A percentile compares a stretch with the other conserved stretches of the same genome.
phyloP scores from a whole-genome alignment of 37 sponge, comb jelly and placozoan species.

The Tethya wilhelma region DNA sequence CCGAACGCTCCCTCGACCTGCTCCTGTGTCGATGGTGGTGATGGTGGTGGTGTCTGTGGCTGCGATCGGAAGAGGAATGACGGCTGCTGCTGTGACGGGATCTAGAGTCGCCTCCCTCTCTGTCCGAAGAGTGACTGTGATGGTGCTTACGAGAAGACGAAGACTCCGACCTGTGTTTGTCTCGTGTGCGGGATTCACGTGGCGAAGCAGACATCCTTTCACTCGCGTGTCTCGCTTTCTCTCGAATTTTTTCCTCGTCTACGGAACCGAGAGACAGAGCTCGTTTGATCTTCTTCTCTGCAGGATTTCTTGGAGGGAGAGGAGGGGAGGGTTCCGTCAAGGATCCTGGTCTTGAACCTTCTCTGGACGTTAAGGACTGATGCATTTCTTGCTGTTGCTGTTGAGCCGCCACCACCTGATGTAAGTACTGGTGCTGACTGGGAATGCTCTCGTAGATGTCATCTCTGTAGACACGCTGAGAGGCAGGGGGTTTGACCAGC shows the following conservation, averaged over 20 bases:
- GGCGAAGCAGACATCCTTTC: background rate
- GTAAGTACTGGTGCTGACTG: background rate
- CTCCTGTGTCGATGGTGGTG: background rate
- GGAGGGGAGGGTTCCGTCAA: background rate
- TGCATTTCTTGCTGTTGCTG: background rate
- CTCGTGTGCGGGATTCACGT: too few species aligned
- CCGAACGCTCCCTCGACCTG: background rate
- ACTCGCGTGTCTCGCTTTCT: too few species aligned
- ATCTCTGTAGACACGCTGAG: constrained; percentile 14
- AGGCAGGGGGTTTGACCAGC: background rate
- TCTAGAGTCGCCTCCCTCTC: background rate
- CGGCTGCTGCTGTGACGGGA: constrained; percentile 3
- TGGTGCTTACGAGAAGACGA: background rate
- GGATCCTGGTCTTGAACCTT: background rate
- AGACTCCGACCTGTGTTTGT: background rate
- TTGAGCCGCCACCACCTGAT: background rate
- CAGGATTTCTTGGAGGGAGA: constrained; percentile 1
- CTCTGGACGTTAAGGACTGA: too few species aligned
- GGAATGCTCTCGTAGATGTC: constrained; percentile 18
- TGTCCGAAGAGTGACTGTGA: constrained; percentile 1
- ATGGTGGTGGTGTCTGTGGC: background rate
- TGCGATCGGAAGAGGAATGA: too few species aligned
- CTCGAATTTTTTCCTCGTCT: too few species aligned
- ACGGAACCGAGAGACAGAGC: too few species aligned
- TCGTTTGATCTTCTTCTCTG: background rate